Evolutionary conservation across 35 echinoderm and acorn worm genomes (phyloP).

Genomic region (Heliocidaris erythrogramma): DNA sequence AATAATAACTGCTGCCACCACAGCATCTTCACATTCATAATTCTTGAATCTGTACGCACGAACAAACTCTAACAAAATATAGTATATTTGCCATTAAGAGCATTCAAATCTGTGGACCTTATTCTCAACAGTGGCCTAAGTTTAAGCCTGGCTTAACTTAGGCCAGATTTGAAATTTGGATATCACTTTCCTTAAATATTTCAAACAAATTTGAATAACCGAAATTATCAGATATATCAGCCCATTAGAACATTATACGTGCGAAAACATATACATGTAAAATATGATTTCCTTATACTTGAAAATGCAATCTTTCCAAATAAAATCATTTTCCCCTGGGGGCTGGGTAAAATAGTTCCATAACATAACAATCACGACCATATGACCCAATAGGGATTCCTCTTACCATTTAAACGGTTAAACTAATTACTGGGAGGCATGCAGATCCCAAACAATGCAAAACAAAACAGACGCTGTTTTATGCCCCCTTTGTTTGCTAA

Average conservation of each 20-base stretch:
- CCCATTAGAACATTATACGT: background rate
- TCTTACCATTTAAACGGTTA: background rate
- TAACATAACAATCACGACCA: background rate
- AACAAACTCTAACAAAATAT: no score
- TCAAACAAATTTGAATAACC: no score
- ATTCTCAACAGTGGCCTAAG: no score
- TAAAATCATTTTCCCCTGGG: background rate
- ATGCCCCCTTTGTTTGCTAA: constrained; percentile 16
- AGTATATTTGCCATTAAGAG: no score
- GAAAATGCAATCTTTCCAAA: background rate
- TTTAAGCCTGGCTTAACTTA: no score
- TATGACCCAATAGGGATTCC: background rate
- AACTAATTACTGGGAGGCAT: constrained; percentile 16
- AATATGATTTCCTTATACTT: background rate
- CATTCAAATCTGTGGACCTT: no score
- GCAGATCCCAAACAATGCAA: background rate
- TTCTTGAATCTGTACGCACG: no score
- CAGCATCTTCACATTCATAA: background rate
- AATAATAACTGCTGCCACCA: background rate
- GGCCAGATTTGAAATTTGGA: no score
- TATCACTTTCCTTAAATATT: no score
- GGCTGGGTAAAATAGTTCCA: background rate
- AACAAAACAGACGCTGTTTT: constrained; percentile 17
- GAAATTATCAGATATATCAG: no score
- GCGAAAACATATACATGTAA: no score